Base-by-base conservation (phyloP, 2,888 invertebrate species). In the Deroplatys truncata region DNA sequence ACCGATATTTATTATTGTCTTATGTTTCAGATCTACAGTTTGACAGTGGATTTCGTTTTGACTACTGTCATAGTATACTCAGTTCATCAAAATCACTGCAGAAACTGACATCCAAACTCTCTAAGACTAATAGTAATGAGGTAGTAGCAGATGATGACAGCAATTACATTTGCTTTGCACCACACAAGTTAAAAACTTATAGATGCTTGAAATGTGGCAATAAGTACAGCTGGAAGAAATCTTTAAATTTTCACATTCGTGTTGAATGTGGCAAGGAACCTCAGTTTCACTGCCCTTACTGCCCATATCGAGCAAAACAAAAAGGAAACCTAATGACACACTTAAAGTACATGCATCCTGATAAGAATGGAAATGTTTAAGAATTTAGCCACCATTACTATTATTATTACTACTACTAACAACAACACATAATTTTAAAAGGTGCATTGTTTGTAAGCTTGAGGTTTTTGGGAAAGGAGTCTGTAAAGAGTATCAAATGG, bases 231-330 rank as follows among this genome's bases (percentile, higher is more conserved):
- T 88, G 90, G 90, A 90, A 82, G 83, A 43, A 88, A 1, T 88
- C 90, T 10, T 28, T 90, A 25, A 82, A 85, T 84, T 82, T 43
- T 31, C 94, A 93, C 91, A 92, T 92, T 91, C 92, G 93, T 85
- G 93, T 93, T 92, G 93, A 93, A 91, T 93, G 93, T 90, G 93
- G 93, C 31, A 92, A 93, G 91, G 92, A 92, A n/a, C 93, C 93
- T 13, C 92, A 93, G 35, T 93, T 92, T 91, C 92, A 92, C 90
- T 93, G 93, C 89, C 93, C 93, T 15, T 92, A 93, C 88, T 93
- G 93, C 90, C 89, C 92, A 35, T 88, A 90, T 56, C 83, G 88
- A 25, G 89, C 90, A 85, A 90, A 90, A 90, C 91, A 91, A 43
- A 91, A 92, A 88, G 91, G 91, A 1, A 91, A 91, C 49, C 89